phyloP scores from a whole-genome alignment of 2,113 vertebrate species.

The Upupa epops region DNA sequence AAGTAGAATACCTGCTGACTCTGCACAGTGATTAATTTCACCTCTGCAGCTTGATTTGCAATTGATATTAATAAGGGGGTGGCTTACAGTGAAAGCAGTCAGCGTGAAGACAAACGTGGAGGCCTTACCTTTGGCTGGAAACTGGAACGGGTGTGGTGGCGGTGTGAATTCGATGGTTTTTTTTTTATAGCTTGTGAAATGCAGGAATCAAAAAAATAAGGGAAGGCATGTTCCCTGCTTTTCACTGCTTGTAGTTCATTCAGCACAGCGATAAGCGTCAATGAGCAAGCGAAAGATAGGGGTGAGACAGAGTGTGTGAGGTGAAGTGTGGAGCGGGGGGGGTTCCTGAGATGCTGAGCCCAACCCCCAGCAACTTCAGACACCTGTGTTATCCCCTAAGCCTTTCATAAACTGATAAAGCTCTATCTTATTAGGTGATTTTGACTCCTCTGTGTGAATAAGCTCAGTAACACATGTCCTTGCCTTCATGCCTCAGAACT shows the following conservation, averaged over 20 bases:
- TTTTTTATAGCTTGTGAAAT: background rate
- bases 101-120: background rate
- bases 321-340: background rate
- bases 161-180: background rate
- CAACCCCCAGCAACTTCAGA: background rate
- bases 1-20: slow-evolving; percentile 49
- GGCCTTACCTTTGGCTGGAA: background rate
- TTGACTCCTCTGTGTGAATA: background rate
- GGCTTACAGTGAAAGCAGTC: slow-evolving; percentile 28
- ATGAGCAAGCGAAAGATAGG: background rate
- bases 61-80: slow-evolving; percentile 42
- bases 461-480: background rate
- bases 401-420: slow-evolving; percentile 14
- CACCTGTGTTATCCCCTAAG: background rate
- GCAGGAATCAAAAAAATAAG: background rate
- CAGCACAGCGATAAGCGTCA: background rate
- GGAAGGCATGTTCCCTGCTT: background rate
- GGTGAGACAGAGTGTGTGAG: background rate
- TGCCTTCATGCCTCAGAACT: background rate
- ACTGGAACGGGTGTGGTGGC: background rate
- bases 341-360: background rate
- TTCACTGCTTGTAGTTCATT: background rate
- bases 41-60: background rate
- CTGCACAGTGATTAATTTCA: slow-evolving; percentile 40
- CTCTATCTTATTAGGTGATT: background rate